Conservation (phyloP, 2,797 vertebrate species). For the Fratercula arctica region DNA sequence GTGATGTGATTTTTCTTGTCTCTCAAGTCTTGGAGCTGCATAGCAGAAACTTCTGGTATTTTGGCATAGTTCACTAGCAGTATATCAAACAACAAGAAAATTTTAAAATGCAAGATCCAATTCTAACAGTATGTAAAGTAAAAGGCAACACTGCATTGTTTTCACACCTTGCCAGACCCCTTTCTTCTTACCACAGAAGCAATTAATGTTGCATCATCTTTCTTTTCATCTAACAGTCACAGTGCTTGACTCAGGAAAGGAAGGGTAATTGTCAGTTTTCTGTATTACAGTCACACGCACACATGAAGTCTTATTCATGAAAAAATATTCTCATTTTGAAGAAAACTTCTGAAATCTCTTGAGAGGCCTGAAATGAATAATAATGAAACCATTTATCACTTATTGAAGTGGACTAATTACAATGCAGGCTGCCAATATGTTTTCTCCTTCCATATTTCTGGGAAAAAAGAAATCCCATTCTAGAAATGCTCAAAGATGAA, state of each 20-base stretch:
- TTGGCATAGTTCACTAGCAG: not conserved
- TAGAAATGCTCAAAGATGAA: not conserved
- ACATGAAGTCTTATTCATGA: not conserved
- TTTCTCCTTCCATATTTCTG: not conserved
- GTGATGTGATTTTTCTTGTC: not conserved
- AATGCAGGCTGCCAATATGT: not conserved
- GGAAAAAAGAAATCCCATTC: not conserved
- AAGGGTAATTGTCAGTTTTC: slow-evolving; percentile 8
- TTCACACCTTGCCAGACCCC: not conserved
- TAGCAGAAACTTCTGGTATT: not conserved
- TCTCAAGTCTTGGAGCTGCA: not conserved
- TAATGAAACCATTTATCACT: not conserved
- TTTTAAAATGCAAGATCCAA: not conserved
- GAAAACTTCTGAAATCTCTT: not conserved
- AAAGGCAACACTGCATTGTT: not conserved
- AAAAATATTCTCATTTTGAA: not conserved
- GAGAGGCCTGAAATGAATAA: not conserved
- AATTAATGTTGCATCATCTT: slow-evolving; percentile 16
- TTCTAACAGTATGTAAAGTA: not conserved
- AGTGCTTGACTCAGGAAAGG: not conserved
- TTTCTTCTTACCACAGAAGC: not conserved
- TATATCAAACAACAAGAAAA: not conserved
- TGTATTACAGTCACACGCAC: not conserved
- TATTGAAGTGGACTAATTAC: slow-evolving; percentile 1
- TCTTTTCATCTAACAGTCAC: slow-evolving; percentile 20